Evolutionary conservation across 2,797 vertebrate genomes (phyloP).

Genomic region (Typhlichthys subterraneus): DNA sequence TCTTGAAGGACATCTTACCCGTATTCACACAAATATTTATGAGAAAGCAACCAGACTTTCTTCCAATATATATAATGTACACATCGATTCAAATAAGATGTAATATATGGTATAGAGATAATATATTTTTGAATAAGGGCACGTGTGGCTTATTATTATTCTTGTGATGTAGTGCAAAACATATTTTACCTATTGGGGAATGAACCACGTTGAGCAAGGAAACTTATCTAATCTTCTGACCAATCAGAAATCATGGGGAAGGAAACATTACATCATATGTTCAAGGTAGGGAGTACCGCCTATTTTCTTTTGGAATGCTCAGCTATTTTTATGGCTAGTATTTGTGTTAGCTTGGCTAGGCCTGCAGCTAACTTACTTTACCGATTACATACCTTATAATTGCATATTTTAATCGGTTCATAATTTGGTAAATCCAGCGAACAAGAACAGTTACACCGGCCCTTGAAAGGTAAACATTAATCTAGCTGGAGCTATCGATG

Average conservation of each 20-base stretch:
- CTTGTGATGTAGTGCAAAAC: no score
- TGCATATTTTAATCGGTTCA: slow-evolving; percentile 40
- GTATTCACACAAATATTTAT: no score
- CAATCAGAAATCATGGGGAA: slow-evolving; percentile 62
- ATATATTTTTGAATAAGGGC: no score
- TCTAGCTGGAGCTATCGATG: slow-evolving; percentile 20
- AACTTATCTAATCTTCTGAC: slow-evolving; percentile 22
- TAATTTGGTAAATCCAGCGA: slow-evolving; percentile 31
- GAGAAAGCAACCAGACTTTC: no score
- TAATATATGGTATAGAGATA: no score
- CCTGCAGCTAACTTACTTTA: slow-evolving; percentile 62
- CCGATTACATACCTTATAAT: slow-evolving; percentile 12
- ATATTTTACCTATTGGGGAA: no score
- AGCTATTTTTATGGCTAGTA: slow-evolving; percentile 72
- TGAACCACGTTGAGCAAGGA: no score
- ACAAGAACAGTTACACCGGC: slow-evolving; percentile 49
- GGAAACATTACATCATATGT: slow-evolving; percentile 62
- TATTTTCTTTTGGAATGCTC: slow-evolving; percentile 69
- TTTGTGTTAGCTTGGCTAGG: slow-evolving; percentile 69
- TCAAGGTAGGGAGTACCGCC: slow-evolving; percentile 54
- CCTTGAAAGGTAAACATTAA: slow-evolving; percentile 64
- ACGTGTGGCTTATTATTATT: no score
- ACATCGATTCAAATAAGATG: no score
- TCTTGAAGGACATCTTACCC: no score
- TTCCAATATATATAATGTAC: no score